These are phyloP conservation scores for Stenopsyche tienmushanensis DNA, from an alignment of 1,140 invertebrate species.

Conservation along the genomic window DNA sequence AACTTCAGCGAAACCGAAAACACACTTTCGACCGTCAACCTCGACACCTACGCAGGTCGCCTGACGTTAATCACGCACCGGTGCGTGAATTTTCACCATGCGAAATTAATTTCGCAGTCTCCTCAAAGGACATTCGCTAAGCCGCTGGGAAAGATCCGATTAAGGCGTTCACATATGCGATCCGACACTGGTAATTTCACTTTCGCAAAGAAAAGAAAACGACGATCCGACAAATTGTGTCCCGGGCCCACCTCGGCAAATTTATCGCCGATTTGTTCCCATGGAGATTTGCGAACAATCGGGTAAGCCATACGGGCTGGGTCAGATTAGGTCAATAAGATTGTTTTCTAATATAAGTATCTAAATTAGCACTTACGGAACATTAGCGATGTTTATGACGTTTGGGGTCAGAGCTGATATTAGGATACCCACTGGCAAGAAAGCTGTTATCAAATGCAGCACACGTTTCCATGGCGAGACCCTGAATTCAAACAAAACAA, in stretches of 20 bases:
- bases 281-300: neutral
- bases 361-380: constrained; percentile 33
- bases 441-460: constrained; percentile 50
- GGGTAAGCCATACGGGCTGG: no score
- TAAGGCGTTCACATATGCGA: no score
- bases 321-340: neutral
- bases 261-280: neutral
- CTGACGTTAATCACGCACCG: no score
- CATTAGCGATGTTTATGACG: constrained; percentile 48
- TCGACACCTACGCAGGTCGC: no score
- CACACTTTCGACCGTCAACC: neutral
- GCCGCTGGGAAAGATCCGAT: no score
- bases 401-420: constrained; percentile 53
- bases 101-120: no score
- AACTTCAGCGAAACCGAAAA: neutral
- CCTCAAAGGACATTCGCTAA: no score
- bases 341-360: neutral
- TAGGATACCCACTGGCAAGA: constrained; percentile 54
- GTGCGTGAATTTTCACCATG: no score
- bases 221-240: no score
- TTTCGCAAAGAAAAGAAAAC: no score
- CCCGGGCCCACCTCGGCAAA: neutral
- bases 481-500: constrained; percentile 13
- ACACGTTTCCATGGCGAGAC: constrained; percentile 49
- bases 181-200: no score